Conservation (phyloP, 2,113 vertebrate species). For the Scortum barcoo region DNA sequence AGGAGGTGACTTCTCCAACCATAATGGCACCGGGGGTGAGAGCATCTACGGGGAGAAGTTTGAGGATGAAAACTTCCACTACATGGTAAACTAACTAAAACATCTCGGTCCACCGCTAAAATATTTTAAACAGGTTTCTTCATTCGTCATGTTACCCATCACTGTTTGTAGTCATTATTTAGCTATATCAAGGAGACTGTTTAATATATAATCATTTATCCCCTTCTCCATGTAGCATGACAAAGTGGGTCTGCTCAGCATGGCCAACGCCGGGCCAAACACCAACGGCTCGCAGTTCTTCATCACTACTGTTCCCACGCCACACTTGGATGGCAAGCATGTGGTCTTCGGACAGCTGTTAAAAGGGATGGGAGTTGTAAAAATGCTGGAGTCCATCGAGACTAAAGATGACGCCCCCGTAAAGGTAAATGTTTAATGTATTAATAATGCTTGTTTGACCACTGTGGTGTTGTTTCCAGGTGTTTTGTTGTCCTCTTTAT, state of each 20-base stretch:
- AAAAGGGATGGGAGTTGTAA: constrained; percentile 92
- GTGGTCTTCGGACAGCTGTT: constrained; percentile 96
- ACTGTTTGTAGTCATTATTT: neutral
- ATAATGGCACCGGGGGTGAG: constrained; percentile 97
- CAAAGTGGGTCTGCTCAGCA: constrained; percentile 91
- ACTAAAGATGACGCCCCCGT: constrained; percentile 89
- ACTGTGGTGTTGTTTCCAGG: no score
- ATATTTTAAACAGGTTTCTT: neutral
- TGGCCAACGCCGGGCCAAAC: constrained; percentile 94
- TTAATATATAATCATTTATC: neutral
- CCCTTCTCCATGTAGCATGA: constrained; percentile 87
- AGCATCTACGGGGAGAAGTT: constrained; percentile 99
- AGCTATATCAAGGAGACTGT: fast-evolving
- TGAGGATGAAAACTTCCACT: constrained; percentile 98
- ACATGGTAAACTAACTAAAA: constrained; percentile 86
- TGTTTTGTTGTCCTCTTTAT: neutral
- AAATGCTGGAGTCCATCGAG: constrained; percentile 90
- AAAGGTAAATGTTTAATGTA: constrained; percentile 60
- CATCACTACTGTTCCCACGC: constrained; percentile 93
- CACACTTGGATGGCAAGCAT: constrained; percentile 94
- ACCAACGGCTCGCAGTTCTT: constrained; percentile 99
- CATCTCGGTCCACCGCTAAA: neutral
- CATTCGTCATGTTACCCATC: neutral
- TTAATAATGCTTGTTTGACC: no score
- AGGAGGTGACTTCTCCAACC: constrained; percentile 97